Evolutionary conservation across 1,140 invertebrate genomes (phyloP).

Genomic region (silkworm (Bombyx mori)): DNA sequence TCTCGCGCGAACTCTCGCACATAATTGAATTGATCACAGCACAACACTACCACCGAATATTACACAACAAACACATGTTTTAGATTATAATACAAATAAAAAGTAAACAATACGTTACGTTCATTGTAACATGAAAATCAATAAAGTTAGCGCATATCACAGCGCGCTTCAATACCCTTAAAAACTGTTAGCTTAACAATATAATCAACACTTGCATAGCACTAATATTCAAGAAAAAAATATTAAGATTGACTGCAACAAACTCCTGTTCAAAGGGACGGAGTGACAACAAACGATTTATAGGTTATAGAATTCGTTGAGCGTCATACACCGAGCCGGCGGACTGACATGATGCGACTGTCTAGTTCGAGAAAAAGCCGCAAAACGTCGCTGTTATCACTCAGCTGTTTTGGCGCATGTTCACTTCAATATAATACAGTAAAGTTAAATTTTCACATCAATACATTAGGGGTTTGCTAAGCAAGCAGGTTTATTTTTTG

Average conservation of each 20-base stretch:
- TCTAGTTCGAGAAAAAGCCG: conserved; percentile 47
- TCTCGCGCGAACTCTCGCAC: conserved; percentile 61
- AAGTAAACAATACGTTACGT: conserved; percentile 65
- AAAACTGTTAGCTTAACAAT: conserved; percentile 19
- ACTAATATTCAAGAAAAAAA: conserved; percentile 31
- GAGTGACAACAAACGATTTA: conserved; percentile 48
- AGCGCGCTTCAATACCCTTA: conserved; percentile 34
- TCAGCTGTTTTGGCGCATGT: conserved; percentile 67
- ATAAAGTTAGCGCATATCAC: conserved; percentile 51
- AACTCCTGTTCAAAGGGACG: conserved; percentile 46
- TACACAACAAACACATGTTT: conserved; percentile 43
- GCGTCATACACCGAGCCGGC: conserved; percentile 59
- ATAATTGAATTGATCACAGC: conserved; percentile 61
- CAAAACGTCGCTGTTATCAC: conserved; percentile 42
- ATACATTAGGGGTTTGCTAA: conserved; percentile 51
- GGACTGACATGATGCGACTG: conserved; percentile 69
- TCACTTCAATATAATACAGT: conserved; percentile 31
- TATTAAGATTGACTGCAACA: conserved; percentile 32
- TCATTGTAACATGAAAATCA: conserved; percentile 69
- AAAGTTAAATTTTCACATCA: conserved; percentile 29
- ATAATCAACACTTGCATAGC: conserved; percentile 27
- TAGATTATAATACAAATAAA: conserved; percentile 44
- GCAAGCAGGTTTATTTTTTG: not conserved
- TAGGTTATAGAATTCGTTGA: conserved; percentile 50
- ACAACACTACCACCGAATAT: conserved; percentile 52